Evolutionary conservation across 2,113 vertebrate genomes (phyloP).

Genomic region (Anolis sagrei): DNA sequence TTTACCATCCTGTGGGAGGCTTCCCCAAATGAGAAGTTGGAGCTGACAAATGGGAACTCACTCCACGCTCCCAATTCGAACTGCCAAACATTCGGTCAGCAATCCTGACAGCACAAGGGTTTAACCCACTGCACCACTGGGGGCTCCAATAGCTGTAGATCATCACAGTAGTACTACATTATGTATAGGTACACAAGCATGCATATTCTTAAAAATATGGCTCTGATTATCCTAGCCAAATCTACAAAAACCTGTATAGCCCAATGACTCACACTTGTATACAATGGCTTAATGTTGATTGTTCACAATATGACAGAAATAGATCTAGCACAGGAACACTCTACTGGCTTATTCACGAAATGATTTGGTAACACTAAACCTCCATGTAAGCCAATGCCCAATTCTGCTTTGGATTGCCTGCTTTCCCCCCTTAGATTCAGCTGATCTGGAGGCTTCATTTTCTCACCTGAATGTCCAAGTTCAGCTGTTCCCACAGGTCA

Average conservation of each 20-base stretch:
- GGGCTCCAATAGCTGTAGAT: not conserved
- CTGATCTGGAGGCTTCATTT: not conserved
- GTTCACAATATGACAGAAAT: not conserved
- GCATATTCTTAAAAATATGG: not conserved
- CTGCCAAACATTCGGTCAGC: no score
- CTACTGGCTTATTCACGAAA: not conserved
- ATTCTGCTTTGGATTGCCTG: not conserved
- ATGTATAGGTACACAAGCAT: not conserved
- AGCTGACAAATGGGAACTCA: no score
- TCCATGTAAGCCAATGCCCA: not conserved
- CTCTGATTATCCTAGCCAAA: not conserved
- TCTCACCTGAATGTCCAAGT: slow-evolving; percentile 89
- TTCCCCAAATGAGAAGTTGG: no score
- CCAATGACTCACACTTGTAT: not conserved
- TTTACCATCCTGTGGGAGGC: no score
- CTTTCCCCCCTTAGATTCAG: not conserved
- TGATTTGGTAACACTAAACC: not conserved
- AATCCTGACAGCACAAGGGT: no score
- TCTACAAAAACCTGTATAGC: not conserved
- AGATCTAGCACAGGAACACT: not conserved
- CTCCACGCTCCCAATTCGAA: no score
- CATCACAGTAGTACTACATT: not conserved
- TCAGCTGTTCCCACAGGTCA: slow-evolving; percentile 95
- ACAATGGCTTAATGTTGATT: not conserved
- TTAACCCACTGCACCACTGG: no score